phyloP scores from a whole-genome alignment of 2,113 vertebrate genomes.

The Ranitomeya variabilis region DNA sequence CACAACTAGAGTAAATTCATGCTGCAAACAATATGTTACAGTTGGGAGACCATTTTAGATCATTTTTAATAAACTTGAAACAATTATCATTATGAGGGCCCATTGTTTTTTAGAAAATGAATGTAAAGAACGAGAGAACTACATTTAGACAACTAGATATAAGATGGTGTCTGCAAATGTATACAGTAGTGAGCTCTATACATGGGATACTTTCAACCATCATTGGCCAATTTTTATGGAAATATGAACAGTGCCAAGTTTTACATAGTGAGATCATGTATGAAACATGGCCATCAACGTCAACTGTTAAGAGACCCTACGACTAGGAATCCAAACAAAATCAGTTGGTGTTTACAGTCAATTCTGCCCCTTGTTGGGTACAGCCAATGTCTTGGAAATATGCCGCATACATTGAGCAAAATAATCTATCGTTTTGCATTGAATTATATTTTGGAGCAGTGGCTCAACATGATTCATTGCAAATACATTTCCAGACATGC shows the following conservation, averaged over 20 bases:
- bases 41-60: background rate
- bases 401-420: background rate
- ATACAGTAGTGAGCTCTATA: too few relatives aligned
- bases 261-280: too few relatives aligned
- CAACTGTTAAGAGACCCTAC: too few relatives aligned
- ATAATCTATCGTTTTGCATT: background rate
- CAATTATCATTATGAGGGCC: background rate
- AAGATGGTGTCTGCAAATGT: too few relatives aligned
- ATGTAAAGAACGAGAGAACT: background rate
- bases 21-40: background rate
- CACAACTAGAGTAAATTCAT: background rate
- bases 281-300: too few relatives aligned
- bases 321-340: background rate
- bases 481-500: background rate
- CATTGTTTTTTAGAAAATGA: background rate
- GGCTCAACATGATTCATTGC: background rate
- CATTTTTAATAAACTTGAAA: background rate
- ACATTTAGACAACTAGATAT: too few relatives aligned
- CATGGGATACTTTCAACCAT: too few relatives aligned
- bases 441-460: background rate
- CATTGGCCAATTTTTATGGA: too few relatives aligned
- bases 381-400: background rate
- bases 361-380: background rate
- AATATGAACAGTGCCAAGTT: too few relatives aligned
- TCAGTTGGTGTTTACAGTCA: background rate